Evolutionary conservation across 37 sponge, comb jelly and placozoan genomes (phyloP).

Genomic region (Cladorhizidae sp.): DNA sequence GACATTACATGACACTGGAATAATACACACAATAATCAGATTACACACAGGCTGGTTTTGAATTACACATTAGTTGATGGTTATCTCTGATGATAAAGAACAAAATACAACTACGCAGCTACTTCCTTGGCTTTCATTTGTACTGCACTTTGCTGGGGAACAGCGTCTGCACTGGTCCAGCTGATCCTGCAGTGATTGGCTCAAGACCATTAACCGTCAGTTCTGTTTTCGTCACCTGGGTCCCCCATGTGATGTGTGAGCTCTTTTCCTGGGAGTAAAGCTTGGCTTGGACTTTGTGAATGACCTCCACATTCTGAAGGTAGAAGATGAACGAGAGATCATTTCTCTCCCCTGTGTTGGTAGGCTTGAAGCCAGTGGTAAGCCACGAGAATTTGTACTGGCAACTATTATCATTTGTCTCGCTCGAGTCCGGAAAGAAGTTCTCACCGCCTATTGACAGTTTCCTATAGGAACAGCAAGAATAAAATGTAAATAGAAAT

Average conservation of each 20-base stretch:
- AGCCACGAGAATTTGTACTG: constrained; percentile 57
- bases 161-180: background rate
- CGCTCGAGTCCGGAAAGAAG: constrained; percentile 21
- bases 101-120: too few species aligned
- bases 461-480: constrained; percentile 12
- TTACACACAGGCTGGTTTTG: too few species aligned
- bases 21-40: too few species aligned
- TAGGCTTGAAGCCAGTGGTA: constrained; percentile 56
- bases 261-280: constrained; percentile 35
- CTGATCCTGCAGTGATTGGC: background rate
- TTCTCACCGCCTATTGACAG: constrained; percentile 56
- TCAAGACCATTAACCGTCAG: constrained; percentile 23
- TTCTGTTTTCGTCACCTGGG: constrained; percentile 32
- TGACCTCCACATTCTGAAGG: constrained; percentile 28
- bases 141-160: constrained; percentile 25
- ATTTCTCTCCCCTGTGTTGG: constrained; percentile 30
- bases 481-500: background rate
- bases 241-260: constrained; percentile 66
- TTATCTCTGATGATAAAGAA: too few species aligned
- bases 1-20: too few species aligned
- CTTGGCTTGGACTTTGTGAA: constrained; percentile 34
- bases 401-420: background rate
- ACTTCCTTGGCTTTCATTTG: constrained; percentile 12
- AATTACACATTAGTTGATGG: too few species aligned
- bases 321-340: constrained; percentile 27